phyloP scores from a whole-genome alignment of 2,888 invertebrate genomes.

The Latrodectus hesperus region DNA sequence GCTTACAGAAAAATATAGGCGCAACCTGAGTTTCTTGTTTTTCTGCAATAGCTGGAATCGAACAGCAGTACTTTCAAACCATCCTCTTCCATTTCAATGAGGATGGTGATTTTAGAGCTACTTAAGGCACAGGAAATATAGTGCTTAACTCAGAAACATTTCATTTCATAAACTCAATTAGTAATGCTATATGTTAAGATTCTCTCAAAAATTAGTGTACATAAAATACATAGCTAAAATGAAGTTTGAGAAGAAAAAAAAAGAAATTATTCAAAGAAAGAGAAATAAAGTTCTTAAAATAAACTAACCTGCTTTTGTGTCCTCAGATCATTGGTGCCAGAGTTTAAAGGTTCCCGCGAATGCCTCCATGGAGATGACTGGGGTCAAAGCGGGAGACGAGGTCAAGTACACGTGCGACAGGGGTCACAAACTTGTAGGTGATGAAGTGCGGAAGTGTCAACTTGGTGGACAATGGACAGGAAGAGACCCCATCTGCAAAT shows the following conservation, averaged over 20 bases:
- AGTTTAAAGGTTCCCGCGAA: constrained; percentile 87
- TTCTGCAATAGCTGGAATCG: too few species aligned
- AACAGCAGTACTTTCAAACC: too few species aligned
- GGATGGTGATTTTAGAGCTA: too few species aligned
- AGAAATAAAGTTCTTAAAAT: not conserved
- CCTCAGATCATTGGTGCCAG: constrained; percentile 79
- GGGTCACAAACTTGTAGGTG: constrained; percentile 89
- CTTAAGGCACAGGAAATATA: too few species aligned
- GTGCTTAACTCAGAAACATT: too few species aligned
- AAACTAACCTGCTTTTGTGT: not conserved
- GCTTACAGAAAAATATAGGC: too few species aligned
- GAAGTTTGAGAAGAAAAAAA: not conserved
- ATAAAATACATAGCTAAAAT: not conserved
- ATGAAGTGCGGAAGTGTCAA: constrained; percentile 85
- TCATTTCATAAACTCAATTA: not conserved
- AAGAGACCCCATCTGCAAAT: constrained; percentile 71
- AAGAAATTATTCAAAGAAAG: not conserved
- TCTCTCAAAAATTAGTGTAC: not conserved
- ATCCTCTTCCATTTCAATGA: too few species aligned
- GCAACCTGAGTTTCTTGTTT: too few species aligned
- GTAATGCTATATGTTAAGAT: not conserved
- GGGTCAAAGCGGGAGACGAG: constrained; percentile 86
- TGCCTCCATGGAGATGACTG: constrained; percentile 82
- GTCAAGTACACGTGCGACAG: constrained; percentile 86
- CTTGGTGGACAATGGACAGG: constrained; percentile 90